Evolutionary conservation across 1,140 invertebrate species (phyloP).

Genomic region (Sminthurides bifidus): DNA sequence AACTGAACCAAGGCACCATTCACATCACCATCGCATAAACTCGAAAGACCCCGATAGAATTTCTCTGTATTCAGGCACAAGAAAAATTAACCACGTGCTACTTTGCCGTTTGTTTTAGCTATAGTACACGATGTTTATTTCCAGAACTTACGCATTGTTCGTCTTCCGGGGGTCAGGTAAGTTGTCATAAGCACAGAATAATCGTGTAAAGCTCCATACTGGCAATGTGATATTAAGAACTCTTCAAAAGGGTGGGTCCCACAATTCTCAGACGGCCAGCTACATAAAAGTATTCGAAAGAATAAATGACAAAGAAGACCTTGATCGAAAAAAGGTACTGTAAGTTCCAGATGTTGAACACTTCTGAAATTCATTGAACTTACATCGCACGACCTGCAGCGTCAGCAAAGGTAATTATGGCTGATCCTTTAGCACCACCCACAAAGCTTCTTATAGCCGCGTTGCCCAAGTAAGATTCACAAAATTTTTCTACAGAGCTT

Average conservation of each 20-base stretch:
- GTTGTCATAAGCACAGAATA: conserved; percentile 19
- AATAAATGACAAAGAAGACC: background rate
- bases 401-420: conserved; percentile 21
- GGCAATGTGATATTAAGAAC: conserved; percentile 25
- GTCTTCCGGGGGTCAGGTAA: conserved; percentile 12
- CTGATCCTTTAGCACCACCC: conserved; percentile 4
- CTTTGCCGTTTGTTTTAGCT: background rate
- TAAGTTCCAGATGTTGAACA: background rate
- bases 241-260: conserved; percentile 28
- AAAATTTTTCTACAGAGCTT: conserved; percentile 26
- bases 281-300: background rate
- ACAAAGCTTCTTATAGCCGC: conserved; percentile 18
- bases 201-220: conserved; percentile 16
- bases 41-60: conserved; percentile 24
- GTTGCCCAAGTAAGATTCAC: conserved; percentile 15
- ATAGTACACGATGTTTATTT: background rate
- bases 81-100: background rate
- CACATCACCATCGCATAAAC: conserved; percentile 13
- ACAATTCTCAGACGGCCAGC: conserved; percentile 20
- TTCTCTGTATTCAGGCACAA: conserved; percentile 12
- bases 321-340: too few species aligned
- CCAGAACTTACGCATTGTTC: conserved; percentile 11
- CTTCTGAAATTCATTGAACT: background rate
- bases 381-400: conserved; percentile 23
- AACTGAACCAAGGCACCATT: conserved; percentile 15